Evolutionary conservation across 2,888 invertebrate species (phyloP).

Genomic region (Euplagia quadripunctaria): DNA sequence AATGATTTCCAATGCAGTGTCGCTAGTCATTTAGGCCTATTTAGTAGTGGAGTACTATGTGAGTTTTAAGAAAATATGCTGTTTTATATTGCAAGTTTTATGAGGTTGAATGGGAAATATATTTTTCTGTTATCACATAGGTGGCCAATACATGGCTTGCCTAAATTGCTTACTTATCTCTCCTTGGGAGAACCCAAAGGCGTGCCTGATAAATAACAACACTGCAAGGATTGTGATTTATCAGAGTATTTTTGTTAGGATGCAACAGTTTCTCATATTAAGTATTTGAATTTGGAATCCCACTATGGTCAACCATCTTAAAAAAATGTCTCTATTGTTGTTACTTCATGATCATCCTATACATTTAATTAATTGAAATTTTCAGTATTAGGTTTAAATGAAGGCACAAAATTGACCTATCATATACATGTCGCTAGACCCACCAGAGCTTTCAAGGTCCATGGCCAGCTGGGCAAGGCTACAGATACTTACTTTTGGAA

Average conservation of each 20-base stretch:
- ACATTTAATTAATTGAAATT: slow-evolving; percentile 22
- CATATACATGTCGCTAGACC: slow-evolving; percentile 88
- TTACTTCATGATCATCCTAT: not conserved
- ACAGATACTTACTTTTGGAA: slow-evolving; percentile 91
- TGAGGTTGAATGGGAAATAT: not conserved
- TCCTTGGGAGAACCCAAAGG: not conserved
- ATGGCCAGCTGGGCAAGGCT: slow-evolving; percentile 91
- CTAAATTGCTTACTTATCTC: too few species aligned
- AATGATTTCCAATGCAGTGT: slow-evolving; percentile 89
- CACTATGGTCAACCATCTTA: too few species aligned
- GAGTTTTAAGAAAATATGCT: slow-evolving; percentile 57
- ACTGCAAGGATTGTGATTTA: not conserved
- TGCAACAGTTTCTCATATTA: not conserved
- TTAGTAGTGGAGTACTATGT: slow-evolving; percentile 93
- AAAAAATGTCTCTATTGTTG: not conserved
- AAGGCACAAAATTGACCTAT: slow-evolving; percentile 87
- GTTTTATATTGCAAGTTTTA: not conserved
- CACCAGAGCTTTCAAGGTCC: slow-evolving; percentile 91
- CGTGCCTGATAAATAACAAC: not conserved
- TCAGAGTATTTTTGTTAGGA: not conserved
- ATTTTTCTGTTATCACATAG: not conserved
- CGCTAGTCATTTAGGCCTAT: slow-evolving; percentile 88
- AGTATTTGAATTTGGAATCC: not conserved
- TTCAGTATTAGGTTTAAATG: slow-evolving; percentile 92
- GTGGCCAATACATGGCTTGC: too few species aligned